Conservation (phyloP, 2,797 vertebrate species). For the Lateolabrax maculatus region DNA sequence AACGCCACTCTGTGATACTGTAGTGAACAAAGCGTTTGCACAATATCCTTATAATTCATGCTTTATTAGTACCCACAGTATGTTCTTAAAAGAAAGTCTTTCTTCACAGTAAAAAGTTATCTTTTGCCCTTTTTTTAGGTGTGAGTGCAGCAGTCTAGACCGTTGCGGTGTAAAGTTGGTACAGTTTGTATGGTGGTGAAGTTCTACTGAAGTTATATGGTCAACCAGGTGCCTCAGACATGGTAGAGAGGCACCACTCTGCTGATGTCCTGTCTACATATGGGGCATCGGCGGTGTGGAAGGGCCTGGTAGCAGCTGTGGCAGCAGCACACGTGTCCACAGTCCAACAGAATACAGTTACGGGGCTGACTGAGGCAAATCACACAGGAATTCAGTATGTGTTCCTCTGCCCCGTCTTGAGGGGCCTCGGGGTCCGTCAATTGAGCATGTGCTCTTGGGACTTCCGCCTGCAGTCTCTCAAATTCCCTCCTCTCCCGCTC, state of each 20-base stretch:
- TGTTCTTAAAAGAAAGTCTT: not conserved
- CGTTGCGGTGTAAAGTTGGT: constrained; percentile 5
- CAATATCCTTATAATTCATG: constrained; percentile 2
- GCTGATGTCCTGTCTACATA: constrained; percentile 87
- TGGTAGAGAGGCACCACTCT: constrained; percentile 90
- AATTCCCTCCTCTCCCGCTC: constrained; percentile 79
- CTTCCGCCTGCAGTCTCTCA: constrained; percentile 55
- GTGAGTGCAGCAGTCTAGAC: not conserved
- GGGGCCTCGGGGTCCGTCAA: not conserved
- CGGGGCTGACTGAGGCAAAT: constrained; percentile 87
- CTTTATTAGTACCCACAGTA: constrained; percentile 10
- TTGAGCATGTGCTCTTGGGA: not conserved
- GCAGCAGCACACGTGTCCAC: constrained; percentile 93
- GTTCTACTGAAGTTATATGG: constrained; percentile 24
- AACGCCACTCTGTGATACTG: constrained; percentile 11
- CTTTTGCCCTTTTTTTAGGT: not conserved
- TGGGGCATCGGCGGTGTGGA: constrained; percentile 85
- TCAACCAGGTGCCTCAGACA: constrained; percentile 59
- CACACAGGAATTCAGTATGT: constrained; percentile 81
- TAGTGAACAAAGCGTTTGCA: constrained; percentile 17
- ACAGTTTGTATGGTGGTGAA: constrained; percentile 15
- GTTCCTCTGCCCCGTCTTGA: constrained; percentile 10
- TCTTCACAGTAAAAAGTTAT: constrained; percentile 4
- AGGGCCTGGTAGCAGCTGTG: constrained; percentile 88
- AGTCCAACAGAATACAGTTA: constrained; percentile 88